Evolutionary conservation across 2,888 invertebrate genomes (phyloP).

Genomic region (Amblyjoppa proteus): DNA sequence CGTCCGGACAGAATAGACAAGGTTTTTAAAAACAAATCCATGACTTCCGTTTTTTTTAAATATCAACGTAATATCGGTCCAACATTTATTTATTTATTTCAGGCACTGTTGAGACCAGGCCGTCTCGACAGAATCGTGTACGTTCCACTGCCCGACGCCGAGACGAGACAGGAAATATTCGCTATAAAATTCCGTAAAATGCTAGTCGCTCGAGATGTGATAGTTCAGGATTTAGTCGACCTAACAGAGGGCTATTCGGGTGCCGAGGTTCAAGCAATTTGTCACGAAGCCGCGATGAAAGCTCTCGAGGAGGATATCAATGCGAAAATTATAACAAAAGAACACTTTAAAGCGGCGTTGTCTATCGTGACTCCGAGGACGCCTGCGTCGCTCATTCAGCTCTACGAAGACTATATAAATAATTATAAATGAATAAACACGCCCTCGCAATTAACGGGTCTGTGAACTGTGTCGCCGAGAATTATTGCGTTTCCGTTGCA

Average conservation of each 20-base stretch:
- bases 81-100: slow-evolving; percentile 38
- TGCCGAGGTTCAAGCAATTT: slow-evolving; percentile 96
- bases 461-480: too few relatives aligned
- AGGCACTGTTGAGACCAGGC: slow-evolving; percentile 96
- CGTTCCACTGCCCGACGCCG: slow-evolving; percentile 94
- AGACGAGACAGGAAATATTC: slow-evolving; percentile 94
- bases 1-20: slow-evolving; percentile 98
- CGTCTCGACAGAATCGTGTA: slow-evolving; percentile 96
- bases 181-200: slow-evolving; percentile 91
- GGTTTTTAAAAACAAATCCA: slow-evolving; percentile 72
- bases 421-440: slow-evolving; percentile 72
- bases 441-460: not conserved
- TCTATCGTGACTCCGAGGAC: slow-evolving; percentile 92
- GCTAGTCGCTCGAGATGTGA: slow-evolving; percentile 89
- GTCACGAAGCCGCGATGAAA: slow-evolving; percentile 95
- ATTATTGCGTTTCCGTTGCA: not conserved
- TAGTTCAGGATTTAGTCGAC: slow-evolving; percentile 89
- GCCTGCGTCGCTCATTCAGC: slow-evolving; percentile 88
- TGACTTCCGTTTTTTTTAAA: not conserved
- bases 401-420: slow-evolving; percentile 90
- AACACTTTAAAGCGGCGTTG: slow-evolving; percentile 92
- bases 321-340: slow-evolving; percentile 87
- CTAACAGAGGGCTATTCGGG: slow-evolving; percentile 95
- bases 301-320: slow-evolving; percentile 92
- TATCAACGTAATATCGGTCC: not conserved